Evolutionary conservation across 2,888 invertebrate genomes (phyloP), one percentile per base, ranked within the genome.

Genomic region (Cerceris ruficornis): DNA sequence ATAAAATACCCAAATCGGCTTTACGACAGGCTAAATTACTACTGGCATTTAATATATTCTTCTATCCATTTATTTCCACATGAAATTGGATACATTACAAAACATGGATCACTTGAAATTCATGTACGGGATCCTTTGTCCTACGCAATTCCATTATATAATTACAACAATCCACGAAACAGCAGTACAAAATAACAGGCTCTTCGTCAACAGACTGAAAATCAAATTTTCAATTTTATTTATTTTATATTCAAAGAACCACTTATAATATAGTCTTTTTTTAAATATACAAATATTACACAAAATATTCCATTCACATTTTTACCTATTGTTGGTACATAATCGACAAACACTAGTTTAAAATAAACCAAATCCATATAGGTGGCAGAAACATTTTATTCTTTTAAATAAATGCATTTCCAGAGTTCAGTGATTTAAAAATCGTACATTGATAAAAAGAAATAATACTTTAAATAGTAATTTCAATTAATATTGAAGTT

Each of bases 101-200:
- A 41, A 91, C 81, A 65, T 91, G 91, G 42, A 91, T 78, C 13
- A 92, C 89, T 87, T 90, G 89, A 79, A 91, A 92, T 78, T 92
- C 92, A 49, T 91, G 90, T 4, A 68, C 64, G 7, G 87, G 83
- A 46, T 74, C 69, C 6, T 82, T 39, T 14, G 43, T 17, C 8
- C 52, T 41, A 1, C 68, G 41, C 14, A 78, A 72, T n/a, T 61
- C 55, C 71, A 81, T 87, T 7, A 87, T 39, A 66, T 90, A 90
- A 61, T 86, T 86, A 69, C 80, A 87, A 52, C 77, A 86, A 72
- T 92, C 91, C 8, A 91, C 73, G 73, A 88, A 89, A 59, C 90
- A 91, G 64, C 92, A 92, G 60, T 91, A 92, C 6, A 91, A 71
- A 67, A 87, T 82, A 0, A 88, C 77, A 0, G 89, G 89, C 13